phyloP scores from a whole-genome alignment of 2,888 invertebrate species.

The Amorpha juglandis region DNA sequence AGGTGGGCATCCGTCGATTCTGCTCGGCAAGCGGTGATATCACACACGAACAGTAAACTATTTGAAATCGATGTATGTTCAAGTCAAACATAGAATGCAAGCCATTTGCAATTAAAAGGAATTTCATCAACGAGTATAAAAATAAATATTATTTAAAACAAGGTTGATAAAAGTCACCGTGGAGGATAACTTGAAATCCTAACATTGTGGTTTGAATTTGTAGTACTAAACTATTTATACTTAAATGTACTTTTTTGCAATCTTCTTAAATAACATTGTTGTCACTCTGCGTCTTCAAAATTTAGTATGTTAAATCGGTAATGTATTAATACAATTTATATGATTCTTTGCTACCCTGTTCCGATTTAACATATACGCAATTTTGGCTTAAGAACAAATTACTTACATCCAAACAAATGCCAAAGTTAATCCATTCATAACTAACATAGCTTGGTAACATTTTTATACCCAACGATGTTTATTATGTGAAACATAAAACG shows the following conservation, averaged over 20 bases:
- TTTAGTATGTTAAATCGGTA: too few species aligned
- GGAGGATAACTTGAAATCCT: too few species aligned
- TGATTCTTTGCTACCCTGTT: not conserved
- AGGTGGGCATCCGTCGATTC: constrained; percentile 50
- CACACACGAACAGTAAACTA: constrained; percentile 43
- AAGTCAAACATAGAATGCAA: constrained; percentile 32
- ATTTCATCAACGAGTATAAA: not conserved
- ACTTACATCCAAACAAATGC: not conserved
- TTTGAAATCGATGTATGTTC: constrained; percentile 32
- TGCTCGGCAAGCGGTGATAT: constrained; percentile 45
- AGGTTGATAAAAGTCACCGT: too few species aligned
- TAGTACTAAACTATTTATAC: too few species aligned
- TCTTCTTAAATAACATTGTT: too few species aligned
- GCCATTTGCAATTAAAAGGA: constrained; percentile 16
- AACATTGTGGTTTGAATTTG: too few species aligned
- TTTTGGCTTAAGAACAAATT: not conserved
- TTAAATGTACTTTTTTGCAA: too few species aligned
- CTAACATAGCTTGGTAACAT: not conserved
- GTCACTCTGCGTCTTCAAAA: too few species aligned
- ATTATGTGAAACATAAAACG: constrained; percentile 22
- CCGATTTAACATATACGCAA: not conserved
- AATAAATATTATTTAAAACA: too few species aligned
- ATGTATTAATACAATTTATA: too few species aligned
- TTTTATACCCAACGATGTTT: not conserved
- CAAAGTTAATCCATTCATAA: not conserved